Evolutionary conservation across 2,113 vertebrate genomes (phyloP), one percentile per base, ranked within the genome.

Genomic region (Uria aalge): DNA sequence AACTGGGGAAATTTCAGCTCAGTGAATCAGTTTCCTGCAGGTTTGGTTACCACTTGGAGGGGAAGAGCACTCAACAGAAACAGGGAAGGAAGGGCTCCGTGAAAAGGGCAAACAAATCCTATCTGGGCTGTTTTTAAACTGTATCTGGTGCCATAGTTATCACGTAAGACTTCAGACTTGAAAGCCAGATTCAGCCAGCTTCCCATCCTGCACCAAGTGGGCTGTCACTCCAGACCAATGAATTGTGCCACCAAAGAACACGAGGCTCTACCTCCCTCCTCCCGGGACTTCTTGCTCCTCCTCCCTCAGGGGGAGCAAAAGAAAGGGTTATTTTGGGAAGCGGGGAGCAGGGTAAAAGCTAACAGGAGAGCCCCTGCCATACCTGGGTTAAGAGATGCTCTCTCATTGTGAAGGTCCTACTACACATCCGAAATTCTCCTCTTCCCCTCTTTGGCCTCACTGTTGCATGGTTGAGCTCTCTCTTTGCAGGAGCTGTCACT

Each of bases 141-240:
- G 5, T 77, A 23, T n/a, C 5, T 60, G 18, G 19, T 57, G 18
- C 22, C 62, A 34, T 0, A 79, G 22, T 24, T 17, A 29, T 15
- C 11, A 26, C 20, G 13, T 47, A 68, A 64, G 57, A 8, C n/a
- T 81, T 71, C 30, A 66, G 67, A 85, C 15, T 12, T 62, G 50
- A 91, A 89, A 91, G 20, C 11, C 30, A 69, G 5, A 73, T 56
- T 32, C 20, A 83, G 41, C 7, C 32, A 85, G 15, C 36, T 36
- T 48, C 34, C 23, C 1, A 1, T 66, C 11, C 36, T 66, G 11
- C 10, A 7, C 64, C 0, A 0, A 48, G 29, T 50, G 52, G 9
- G 22, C 48, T 55, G 21, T 85, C 36, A 52, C 12, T 71, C n/a
- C 27, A 68, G 60, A 55, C 1, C 12, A 52, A 15, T 22, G 8